Conservation (phyloP, 2,888 invertebrate genomes). For the Nymphalis polychloros region DNA sequence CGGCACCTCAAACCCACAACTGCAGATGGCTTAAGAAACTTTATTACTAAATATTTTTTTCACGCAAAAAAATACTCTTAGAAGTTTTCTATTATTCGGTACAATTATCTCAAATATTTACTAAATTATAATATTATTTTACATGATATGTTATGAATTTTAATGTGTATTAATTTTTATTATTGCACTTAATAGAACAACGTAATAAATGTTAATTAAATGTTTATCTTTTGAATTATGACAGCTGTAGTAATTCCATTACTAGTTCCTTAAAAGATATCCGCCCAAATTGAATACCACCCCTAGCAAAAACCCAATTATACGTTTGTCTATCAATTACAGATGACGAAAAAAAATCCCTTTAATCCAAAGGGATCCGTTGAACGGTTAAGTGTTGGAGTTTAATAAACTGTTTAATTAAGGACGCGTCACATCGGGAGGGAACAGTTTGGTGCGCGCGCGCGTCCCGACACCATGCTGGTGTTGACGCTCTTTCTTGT, state of each 20-base stretch:
- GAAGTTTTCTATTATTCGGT: not conserved
- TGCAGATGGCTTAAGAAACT: conserved; percentile 12
- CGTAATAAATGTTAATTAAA: conserved; percentile 25
- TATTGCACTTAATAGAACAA: conserved; percentile 18
- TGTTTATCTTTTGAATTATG: conserved; percentile 34
- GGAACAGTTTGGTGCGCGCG: conserved; percentile 67
- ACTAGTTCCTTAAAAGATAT: conserved; percentile 36
- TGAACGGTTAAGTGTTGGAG: conserved; percentile 74
- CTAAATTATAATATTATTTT: too few relatives aligned
- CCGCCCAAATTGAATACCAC: conserved; percentile 50
- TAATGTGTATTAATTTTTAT: not conserved
- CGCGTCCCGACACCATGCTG: conserved; percentile 67
- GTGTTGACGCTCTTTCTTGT: conserved; percentile 49
- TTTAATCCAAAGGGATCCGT: conserved; percentile 55
- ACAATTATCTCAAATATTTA: not conserved
- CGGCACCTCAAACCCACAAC: conserved; percentile 56
- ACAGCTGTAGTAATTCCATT: conserved; percentile 36
- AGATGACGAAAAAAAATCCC: conserved; percentile 56
- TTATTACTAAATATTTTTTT: not conserved
- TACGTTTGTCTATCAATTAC: conserved; percentile 68
- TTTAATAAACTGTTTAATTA: conserved; percentile 80
- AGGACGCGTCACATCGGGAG: conserved; percentile 62
- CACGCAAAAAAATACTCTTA: not conserved
- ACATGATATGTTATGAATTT: too few relatives aligned
- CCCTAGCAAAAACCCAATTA: conserved; percentile 64